Percentiles rank a stretch among this genome's conserved stretches.
Evolutionary conservation across 1,140 invertebrate genomes (phyloP).

Genomic region (Planococcus citri): DNA sequence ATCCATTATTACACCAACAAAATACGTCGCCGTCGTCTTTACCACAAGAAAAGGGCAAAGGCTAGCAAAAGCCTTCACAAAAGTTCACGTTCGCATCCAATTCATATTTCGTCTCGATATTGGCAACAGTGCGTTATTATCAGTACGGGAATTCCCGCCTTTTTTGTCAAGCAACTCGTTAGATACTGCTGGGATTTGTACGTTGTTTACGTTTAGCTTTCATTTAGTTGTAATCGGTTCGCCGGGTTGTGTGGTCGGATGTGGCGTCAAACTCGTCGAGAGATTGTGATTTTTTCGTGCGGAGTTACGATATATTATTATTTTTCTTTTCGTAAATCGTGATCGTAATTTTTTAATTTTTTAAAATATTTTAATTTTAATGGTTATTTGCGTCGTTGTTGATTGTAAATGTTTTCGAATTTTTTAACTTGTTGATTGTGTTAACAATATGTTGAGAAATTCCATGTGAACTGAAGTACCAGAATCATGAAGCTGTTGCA

Average conservation of each 20-base stretch:
- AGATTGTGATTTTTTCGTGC: background rate
- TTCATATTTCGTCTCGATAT: too few species aligned
- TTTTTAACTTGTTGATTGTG: background rate
- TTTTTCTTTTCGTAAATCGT: background rate
- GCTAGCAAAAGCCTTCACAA: too few species aligned
- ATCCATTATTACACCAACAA: too few species aligned
- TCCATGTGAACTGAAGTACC: background rate
- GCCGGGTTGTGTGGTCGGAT: background rate
- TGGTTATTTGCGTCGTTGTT: too few species aligned
- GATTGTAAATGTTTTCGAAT: background rate
- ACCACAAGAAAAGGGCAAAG: too few species aligned
- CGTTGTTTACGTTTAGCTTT: too few species aligned
- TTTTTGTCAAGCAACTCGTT: background rate
- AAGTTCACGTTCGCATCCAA: too few species aligned
- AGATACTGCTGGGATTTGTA: background rate
- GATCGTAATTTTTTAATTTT: background rate
- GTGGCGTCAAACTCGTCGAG: background rate
- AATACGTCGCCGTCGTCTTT: too few species aligned
- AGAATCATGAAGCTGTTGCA: background rate
- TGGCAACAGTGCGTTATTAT: background rate
- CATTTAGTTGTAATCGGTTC: background rate
- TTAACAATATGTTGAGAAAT: background rate
- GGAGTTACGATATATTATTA: background rate
- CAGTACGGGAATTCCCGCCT: background rate
- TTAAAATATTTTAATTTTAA: too few species aligned